Evolutionary conservation across 2,888 invertebrate species (phyloP), one percentile per base, ranked within the genome.

Genomic region (Scaptomyza tumidula): DNA sequence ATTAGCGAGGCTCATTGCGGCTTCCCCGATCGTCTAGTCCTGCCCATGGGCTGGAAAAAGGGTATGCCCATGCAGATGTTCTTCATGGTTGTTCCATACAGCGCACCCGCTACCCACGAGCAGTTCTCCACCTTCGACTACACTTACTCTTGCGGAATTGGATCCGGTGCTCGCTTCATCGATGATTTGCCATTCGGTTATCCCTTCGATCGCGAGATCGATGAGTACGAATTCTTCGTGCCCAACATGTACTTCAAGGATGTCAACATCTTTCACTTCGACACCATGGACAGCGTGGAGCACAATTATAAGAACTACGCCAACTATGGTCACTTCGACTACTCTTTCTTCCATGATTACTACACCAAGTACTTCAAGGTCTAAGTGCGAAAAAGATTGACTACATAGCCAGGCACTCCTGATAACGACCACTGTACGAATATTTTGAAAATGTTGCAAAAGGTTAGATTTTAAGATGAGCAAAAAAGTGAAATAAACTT

Each of bases 191-290:
- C 95, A 46, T 93, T 95, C 82, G 96, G 95, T 49, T 96, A 94
- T 93, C 96, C 96, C 74, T 94, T 96, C 89, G 96, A 97, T 89
- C 95, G 95, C 78, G 93, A 93, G 16, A 94, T 95, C 82, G 93
- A 94, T 56, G 92, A 94, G 52, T 91, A 92, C 52, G 93, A 93
- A 65, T 95, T 95, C 93, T 93, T 93, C 76, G 94, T 94, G 24
- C 94, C 95, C 35, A 96, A 96, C 92, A 94, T 95, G 93, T 94
- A 93, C 90, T 94, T 95, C 90, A 93, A 95, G 76, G 95, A 95
- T 78, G 93, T 94, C 0, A 91, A 92, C 66, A 93, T 96, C 85
- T 95, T 93, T 92, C 95, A 96, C 92, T 93, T 94, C 81, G 93
- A 93, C 50, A 92, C 93, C 59, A 79, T 86, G 44, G 93, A 93